Evolutionary conservation across 2,113 vertebrate genomes (phyloP).

Genomic region (Eubucco bourcierii): DNA sequence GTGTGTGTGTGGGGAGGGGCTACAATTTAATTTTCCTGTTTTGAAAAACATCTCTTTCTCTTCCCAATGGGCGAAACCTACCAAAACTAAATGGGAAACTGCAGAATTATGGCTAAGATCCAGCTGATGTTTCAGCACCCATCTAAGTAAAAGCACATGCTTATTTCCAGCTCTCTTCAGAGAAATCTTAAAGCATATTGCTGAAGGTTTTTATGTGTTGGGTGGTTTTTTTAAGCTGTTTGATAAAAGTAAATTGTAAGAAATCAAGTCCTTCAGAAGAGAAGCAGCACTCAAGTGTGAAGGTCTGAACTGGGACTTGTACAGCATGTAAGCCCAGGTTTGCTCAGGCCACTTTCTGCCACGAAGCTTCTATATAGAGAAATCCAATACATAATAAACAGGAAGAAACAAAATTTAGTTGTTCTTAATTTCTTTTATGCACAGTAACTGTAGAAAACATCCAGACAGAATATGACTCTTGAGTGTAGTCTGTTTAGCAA

Average conservation of each 20-base stretch:
- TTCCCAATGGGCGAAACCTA: background rate
- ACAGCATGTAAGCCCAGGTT: background rate
- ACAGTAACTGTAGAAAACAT: background rate
- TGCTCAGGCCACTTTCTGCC: background rate
- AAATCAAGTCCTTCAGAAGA: background rate
- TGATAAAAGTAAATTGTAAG: background rate
- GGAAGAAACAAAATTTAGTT: background rate
- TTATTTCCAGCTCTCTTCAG: background rate
- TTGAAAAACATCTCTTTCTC: background rate
- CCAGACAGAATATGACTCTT: background rate
- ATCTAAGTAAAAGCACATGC: slow-evolving; percentile 23
- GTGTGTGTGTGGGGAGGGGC: background rate
- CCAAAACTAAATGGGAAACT: background rate
- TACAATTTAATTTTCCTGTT: slow-evolving; percentile 2
- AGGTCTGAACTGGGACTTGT: background rate
- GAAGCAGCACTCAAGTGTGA: background rate
- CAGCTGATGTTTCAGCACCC: slow-evolving; percentile 49
- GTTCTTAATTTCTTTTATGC: background rate
- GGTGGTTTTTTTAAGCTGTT: background rate
- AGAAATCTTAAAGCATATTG: background rate
- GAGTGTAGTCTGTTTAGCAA: background rate
- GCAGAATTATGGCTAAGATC: background rate
- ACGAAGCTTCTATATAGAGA: background rate
- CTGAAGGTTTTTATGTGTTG: background rate
- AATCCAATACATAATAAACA: background rate